Evolutionary conservation across 2,113 vertebrate genomes (phyloP).

Genomic region (Neoarius graeffei): DNA sequence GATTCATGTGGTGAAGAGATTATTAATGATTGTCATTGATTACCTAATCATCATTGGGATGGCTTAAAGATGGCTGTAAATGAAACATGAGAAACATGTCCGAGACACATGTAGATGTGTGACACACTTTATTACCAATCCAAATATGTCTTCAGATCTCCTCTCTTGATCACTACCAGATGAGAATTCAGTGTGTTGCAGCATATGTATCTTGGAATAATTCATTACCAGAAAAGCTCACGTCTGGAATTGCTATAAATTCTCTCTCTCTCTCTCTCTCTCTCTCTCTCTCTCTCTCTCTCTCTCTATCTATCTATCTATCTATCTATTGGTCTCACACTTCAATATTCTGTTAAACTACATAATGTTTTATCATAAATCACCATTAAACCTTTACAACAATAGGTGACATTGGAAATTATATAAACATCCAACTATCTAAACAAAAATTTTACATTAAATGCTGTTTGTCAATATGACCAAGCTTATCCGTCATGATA

Average conservation of each 20-base stretch:
- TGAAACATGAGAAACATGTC: constrained; percentile 11
- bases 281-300: neutral
- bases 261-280: neutral
- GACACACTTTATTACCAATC: constrained; percentile 8
- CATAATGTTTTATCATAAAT: neutral
- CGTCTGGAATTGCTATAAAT: neutral
- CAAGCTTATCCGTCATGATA: neutral
- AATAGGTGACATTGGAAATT: neutral
- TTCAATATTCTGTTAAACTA: neutral
- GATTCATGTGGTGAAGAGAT: neutral
- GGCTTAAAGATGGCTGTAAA: constrained; percentile 3
- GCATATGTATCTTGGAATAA: neutral
- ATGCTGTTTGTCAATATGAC: neutral
- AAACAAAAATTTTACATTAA: neutral
- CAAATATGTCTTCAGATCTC: constrained; percentile 13
- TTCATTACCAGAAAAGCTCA: neutral
- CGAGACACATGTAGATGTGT: neutral
- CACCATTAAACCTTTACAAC: neutral
- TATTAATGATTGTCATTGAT: neutral
- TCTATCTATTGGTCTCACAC: neutral
- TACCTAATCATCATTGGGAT: neutral
- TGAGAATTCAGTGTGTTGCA: neutral
- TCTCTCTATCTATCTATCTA: too few relatives aligned
- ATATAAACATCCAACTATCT: neutral
- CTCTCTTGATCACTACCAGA: constrained; percentile 27